Evolutionary conservation across 2,888 invertebrate species (phyloP).

Genomic region (Antheraea yamamai): DNA sequence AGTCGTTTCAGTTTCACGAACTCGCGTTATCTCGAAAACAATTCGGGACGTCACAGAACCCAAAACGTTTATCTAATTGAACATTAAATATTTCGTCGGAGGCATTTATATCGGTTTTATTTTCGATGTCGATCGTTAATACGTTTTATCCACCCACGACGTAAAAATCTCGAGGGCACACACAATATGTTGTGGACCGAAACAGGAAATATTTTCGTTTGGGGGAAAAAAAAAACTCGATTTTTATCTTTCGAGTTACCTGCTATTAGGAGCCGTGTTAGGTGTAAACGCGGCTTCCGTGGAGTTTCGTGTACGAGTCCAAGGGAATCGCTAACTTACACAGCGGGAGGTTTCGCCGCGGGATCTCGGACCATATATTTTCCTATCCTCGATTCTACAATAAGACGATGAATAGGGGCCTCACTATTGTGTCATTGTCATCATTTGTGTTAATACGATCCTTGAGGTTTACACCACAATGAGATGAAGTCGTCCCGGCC

Average conservation of each 20-base stretch:
- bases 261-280: constrained; percentile 78
- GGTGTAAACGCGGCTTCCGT: constrained; percentile 80
- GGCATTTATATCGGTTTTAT: constrained; percentile 78
- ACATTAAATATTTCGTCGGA: constrained; percentile 81
- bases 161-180: constrained; percentile 70
- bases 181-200: constrained; percentile 62
- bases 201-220: constrained; percentile 74
- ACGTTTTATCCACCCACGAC: constrained; percentile 79
- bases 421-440: constrained; percentile 74
- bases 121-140: constrained; percentile 73
- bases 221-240: constrained; percentile 51
- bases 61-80: constrained; percentile 81
- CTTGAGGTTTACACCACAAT: constrained; percentile 80
- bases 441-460: constrained; percentile 80
- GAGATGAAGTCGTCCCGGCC: constrained; percentile 72
- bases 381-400: constrained; percentile 75
- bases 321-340: constrained; percentile 64
- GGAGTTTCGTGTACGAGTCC: constrained; percentile 47
- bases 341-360: constrained; percentile 69
- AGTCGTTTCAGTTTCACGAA: constrained; percentile 63
- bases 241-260: constrained; percentile 79
- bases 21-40: constrained; percentile 70
- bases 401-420: constrained; percentile 66
- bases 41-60: constrained; percentile 76
- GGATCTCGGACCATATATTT: constrained; percentile 72